phyloP scores from a whole-genome alignment of 2,797 vertebrate species.

The Malurus leucopterus region DNA sequence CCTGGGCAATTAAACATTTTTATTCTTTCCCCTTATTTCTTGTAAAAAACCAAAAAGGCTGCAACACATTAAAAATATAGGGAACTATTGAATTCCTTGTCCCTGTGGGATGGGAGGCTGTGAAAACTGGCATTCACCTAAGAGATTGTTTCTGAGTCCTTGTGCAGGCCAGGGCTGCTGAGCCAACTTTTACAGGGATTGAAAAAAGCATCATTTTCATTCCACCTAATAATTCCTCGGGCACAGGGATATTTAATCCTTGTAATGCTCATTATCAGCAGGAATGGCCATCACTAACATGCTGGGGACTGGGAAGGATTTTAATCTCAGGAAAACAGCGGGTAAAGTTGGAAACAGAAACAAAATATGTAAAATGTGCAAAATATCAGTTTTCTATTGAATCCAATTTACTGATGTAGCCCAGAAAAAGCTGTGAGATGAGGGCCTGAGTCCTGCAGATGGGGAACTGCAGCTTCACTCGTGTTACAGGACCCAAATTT shows the following conservation, averaged over 20 bases:
- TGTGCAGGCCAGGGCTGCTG: slow-evolving; percentile 19
- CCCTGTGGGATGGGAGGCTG: slow-evolving; percentile 40
- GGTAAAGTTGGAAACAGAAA: not conserved
- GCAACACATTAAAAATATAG: slow-evolving; percentile 39
- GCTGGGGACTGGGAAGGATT: not conserved
- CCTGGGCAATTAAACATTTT: slow-evolving; percentile 33
- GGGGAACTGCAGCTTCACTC: too few species aligned
- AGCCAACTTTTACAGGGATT: not conserved
- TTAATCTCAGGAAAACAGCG: not conserved
- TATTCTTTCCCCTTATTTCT: slow-evolving; percentile 44
- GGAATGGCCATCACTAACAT: not conserved
- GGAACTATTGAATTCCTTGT: slow-evolving; percentile 29
- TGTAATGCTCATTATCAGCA: not conserved
- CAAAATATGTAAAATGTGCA: too few species aligned
- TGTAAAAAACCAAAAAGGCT: slow-evolving; percentile 30
- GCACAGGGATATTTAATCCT: slow-evolving; percentile 2
- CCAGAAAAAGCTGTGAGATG: too few species aligned
- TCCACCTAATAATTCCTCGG: slow-evolving; percentile 30
- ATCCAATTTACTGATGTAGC: too few species aligned
- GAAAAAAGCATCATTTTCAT: slow-evolving; percentile 11
- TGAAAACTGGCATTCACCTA: slow-evolving; percentile 49
- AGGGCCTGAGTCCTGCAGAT: too few species aligned
- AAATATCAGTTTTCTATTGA: too few species aligned
- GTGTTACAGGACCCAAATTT: too few species aligned
- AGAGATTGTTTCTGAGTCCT: slow-evolving; percentile 16